Evolutionary conservation across 2,113 vertebrate genomes (phyloP).

Genomic region (Pyxicephalus adspersus): DNA sequence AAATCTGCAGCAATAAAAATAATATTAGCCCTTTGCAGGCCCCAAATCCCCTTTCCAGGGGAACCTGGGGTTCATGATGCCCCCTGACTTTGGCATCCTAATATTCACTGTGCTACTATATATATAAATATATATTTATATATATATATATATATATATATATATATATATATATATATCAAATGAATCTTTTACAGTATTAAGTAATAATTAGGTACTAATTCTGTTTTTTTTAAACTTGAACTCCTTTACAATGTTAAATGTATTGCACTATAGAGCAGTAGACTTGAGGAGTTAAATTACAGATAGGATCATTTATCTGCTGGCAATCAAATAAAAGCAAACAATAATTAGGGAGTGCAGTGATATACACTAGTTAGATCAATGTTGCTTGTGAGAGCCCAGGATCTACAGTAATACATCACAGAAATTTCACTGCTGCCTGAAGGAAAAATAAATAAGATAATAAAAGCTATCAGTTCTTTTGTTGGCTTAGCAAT

Average conservation of each 20-base stretch:
- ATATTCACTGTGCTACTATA: too few species aligned
- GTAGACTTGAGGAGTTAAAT: slow-evolving; percentile 50
- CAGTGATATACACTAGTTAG: slow-evolving; percentile 58
- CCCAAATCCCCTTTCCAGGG: too few species aligned
- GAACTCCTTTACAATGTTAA: background rate
- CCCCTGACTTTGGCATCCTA: too few species aligned
- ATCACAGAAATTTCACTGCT: slow-evolving; percentile 57
- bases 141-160: too few species aligned
- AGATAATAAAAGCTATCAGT: slow-evolving; percentile 47
- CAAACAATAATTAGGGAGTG: slow-evolving; percentile 42
- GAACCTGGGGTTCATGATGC: too few species aligned
- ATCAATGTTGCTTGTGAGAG: slow-evolving; percentile 67
- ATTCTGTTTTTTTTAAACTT: too few species aligned
- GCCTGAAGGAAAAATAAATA: slow-evolving; percentile 53
- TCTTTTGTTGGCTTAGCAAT: slow-evolving; percentile 21
- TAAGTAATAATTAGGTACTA: too few species aligned
- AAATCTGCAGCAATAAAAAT: too few species aligned
- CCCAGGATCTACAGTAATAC: slow-evolving; percentile 59
- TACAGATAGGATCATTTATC: slow-evolving; percentile 58
- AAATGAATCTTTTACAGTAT: too few species aligned
- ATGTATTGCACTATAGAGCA: slow-evolving; percentile 64
- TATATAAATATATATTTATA: too few species aligned
- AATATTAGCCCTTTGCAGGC: too few species aligned
- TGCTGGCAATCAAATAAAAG: slow-evolving; percentile 54
- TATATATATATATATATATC: too few species aligned